Base-by-base conservation (phyloP, 2,888 invertebrate species). In the Andrena praecox region DNA sequence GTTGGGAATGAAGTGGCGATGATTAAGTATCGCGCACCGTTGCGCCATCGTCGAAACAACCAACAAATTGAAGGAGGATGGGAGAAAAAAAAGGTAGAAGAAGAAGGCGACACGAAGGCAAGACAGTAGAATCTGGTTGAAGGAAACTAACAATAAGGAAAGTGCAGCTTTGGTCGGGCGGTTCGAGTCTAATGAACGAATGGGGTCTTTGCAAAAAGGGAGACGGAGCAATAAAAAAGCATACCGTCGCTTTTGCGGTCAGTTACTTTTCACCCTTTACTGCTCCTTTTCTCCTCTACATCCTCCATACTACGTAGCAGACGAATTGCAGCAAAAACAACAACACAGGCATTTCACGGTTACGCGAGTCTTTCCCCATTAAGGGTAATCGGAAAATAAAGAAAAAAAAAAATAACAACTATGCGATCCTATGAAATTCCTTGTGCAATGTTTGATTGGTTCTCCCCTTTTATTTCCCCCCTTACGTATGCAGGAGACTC, bases 171-270 rank as follows among this genome's bases (percentile, higher is more conserved):
- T 48, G 75, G 80, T 82, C 80, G 80, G 84, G 85, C 85, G 76
- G 83, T 86, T 86, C 82, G 73, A 85, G 85, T 88, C 87, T 91
- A 91, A 91, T 90, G 88, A 91, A 90, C 88, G 89, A 90, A 90
- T 88, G 87, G 81, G 85, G 79, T 84, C 80, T 80, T 81, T 60
- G 82, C 59, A 50, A 82, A 81, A 85, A 89, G 84, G 84, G 76
- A 78, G 68, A 76, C 62, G 77, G 80, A 74, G 42, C 42, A 86
- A 77, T 82, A 86, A 86, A 85, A 85, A 85, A 86, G 60, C 78
- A 85, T 54, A 56, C 82, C 89, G 85, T 88, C 89, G 86, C 89
- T 91, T 87, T 91, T 90, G 89, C 87, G 88, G 90, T 90, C 89
- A 88, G 90, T 91, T 89, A 86, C 86, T 88, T 85, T 83, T 66